A percentile compares a stretch with the other conserved stretches of the same genome.
Evolutionary conservation across 1,140 invertebrate genomes (phyloP).

Genomic region (Nasonia longicornis): DNA sequence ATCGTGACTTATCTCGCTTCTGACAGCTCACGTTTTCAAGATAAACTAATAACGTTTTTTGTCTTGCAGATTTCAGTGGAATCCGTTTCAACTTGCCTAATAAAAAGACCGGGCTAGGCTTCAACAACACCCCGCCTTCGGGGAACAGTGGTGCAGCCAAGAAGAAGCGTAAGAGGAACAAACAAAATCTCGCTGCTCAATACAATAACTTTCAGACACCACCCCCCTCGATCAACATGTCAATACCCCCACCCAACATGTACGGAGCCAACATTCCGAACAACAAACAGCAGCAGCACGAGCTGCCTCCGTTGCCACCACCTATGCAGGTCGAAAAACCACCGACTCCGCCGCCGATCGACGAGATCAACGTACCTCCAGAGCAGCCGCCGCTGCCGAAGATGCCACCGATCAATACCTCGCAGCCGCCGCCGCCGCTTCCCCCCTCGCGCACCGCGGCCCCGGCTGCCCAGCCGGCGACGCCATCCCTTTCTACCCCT

Average conservation of each 20-base stretch:
- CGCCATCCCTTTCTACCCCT: slow-evolving; percentile 53
- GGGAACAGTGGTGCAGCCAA: slow-evolving; percentile 74
- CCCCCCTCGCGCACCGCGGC: slow-evolving; percentile 43
- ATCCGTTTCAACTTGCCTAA: slow-evolving; percentile 73
- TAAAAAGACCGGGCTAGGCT: slow-evolving; percentile 69
- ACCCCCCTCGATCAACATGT: slow-evolving; percentile 26
- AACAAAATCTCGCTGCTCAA: slow-evolving; percentile 70
- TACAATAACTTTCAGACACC: slow-evolving; percentile 68
- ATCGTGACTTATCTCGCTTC: background rate
- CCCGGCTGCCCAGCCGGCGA: slow-evolving; percentile 49
- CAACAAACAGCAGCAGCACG: slow-evolving; percentile 45
- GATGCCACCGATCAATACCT: slow-evolving; percentile 54
- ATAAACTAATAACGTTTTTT: slow-evolving; percentile 41
- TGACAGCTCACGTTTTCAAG: slow-evolving; percentile 40
- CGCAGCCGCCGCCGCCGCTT: slow-evolving; percentile 41
- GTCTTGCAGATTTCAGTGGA: slow-evolving; percentile 66
- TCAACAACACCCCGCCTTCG: slow-evolving; percentile 52
- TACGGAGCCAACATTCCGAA: slow-evolving; percentile 42
- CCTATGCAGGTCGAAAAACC: slow-evolving; percentile 62
- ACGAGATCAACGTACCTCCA: slow-evolving; percentile 46
- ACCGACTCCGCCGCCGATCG: slow-evolving; percentile 65
- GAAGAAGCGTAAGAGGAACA: slow-evolving; percentile 81
- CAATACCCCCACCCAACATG: slow-evolving; percentile 48
- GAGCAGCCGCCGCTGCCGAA: slow-evolving; percentile 61
- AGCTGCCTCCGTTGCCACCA: slow-evolving; percentile 73